Conservation (phyloP, 2,113 vertebrate genomes). For the Ailurus styani region DNA sequence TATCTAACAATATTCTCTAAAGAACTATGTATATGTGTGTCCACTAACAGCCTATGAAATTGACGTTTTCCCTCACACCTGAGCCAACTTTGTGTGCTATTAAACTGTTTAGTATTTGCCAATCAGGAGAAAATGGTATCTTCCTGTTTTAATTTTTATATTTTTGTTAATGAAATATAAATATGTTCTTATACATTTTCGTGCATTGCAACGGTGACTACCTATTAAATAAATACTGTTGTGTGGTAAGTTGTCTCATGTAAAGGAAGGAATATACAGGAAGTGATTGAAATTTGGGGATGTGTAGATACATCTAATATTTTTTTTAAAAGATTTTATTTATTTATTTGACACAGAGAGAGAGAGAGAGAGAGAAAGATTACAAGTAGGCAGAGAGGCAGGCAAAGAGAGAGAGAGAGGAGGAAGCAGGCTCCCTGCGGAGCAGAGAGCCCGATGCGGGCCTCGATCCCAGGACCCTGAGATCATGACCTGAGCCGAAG, state of each 20-base stretch:
- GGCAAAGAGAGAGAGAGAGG: too few species aligned
- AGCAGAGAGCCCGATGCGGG: too few species aligned
- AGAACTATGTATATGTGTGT: neutral
- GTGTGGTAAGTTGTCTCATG: neutral
- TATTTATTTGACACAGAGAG: too few species aligned
- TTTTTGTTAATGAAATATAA: neutral
- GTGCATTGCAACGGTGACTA: neutral
- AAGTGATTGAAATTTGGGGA: neutral
- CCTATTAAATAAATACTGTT: neutral
- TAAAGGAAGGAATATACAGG: neutral
- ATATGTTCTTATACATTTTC: neutral
- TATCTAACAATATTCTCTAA: neutral
- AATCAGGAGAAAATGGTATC: neutral
- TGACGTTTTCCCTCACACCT: neutral
- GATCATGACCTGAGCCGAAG: too few species aligned
- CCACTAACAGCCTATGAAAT: neutral
- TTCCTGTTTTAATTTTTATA: conserved; percentile 2
- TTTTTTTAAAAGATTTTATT: too few species aligned
- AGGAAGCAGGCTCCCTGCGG: too few species aligned
- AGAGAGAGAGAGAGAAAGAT: too few species aligned
- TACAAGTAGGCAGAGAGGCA: too few species aligned
- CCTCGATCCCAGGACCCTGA: too few species aligned
- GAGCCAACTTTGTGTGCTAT: neutral
- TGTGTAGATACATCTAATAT: neutral
- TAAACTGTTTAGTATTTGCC: neutral